Evolutionary conservation across 1,140 invertebrate genomes (phyloP).

Genomic region (Mycetomoellerius zeteki): DNA sequence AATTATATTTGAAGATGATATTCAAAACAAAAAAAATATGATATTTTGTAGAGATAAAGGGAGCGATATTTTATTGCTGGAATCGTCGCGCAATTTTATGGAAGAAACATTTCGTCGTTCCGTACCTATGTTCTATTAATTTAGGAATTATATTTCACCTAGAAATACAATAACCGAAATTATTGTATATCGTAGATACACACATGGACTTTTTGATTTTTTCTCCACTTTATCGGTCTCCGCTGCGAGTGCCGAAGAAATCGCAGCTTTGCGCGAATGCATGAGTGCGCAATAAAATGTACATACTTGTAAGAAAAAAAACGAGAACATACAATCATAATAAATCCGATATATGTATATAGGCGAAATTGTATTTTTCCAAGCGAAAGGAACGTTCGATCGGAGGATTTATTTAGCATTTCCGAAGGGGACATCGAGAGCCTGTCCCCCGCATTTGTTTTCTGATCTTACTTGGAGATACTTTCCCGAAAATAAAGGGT

Average conservation of each 20-base stretch:
- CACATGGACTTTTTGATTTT: background rate
- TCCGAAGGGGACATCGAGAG: background rate
- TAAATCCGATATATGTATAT: constrained; percentile 65
- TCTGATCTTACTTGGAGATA: constrained; percentile 4
- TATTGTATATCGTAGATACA: background rate
- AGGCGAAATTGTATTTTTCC: constrained; percentile 73
- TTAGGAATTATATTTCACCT: constrained; percentile 23
- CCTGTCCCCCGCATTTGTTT: background rate
- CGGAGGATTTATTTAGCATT: constrained; percentile 52
- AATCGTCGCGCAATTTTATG: background rate
- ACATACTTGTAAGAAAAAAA: constrained; percentile 42
- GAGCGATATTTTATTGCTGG: constrained; percentile 8
- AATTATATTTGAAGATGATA: background rate
- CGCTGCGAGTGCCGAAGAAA: background rate
- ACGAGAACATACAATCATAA: constrained; percentile 40
- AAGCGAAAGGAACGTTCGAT: constrained; percentile 62
- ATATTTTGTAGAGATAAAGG: background rate
- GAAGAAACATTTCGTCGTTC: background rate
- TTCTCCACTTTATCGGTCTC: background rate
- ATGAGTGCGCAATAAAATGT: constrained; percentile 5
- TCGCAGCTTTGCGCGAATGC: constrained; percentile 1
- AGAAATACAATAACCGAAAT: background rate
- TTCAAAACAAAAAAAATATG: constrained; percentile 8
- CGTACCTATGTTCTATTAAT: background rate
- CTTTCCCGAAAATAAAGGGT: background rate